Conservation (phyloP, 2,797 vertebrate genomes). For the Hoplostethus atlanticus region DNA sequence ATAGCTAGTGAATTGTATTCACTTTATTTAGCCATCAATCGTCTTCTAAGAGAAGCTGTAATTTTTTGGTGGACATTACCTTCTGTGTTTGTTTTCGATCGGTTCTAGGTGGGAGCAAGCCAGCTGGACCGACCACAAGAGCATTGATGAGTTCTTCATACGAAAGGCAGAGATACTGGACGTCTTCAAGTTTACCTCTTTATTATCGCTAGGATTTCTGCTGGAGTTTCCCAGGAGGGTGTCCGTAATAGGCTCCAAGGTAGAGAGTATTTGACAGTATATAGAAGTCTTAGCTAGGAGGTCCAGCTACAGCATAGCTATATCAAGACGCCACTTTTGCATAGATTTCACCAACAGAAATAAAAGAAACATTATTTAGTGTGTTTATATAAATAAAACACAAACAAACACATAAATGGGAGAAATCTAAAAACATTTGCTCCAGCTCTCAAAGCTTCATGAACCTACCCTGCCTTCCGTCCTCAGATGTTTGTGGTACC, state of each 20-base stretch:
- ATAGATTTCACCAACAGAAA: too few relatives aligned
- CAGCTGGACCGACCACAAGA: conserved; percentile 30
- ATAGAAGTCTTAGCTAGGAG: not conserved
- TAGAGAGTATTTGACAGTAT: conserved; percentile 3
- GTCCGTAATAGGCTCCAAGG: conserved; percentile 61
- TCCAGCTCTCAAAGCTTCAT: not conserved
- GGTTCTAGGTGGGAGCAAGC: conserved; percentile 58
- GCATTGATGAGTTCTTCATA: conserved; percentile 44
- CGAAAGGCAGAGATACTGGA: conserved; percentile 27
- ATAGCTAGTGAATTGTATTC: too few relatives aligned
- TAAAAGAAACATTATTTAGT: too few relatives aligned
- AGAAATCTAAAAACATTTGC: not conserved
- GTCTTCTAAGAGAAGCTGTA: too few relatives aligned
- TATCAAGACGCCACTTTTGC: not conserved
- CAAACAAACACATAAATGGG: not conserved
- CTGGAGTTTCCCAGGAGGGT: conserved; percentile 65
- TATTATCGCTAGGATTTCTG: conserved; percentile 50
- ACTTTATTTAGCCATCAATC: too few relatives aligned
- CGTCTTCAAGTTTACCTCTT: conserved; percentile 49
- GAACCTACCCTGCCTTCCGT: not conserved
- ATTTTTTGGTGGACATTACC: too few relatives aligned
- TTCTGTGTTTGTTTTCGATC: not conserved
- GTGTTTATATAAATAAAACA: not conserved
- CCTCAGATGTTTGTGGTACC: conserved; percentile 67
- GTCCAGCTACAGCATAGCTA: not conserved